Conservation (phyloP, 2,797 vertebrate species). For the Valencia hispanica region DNA sequence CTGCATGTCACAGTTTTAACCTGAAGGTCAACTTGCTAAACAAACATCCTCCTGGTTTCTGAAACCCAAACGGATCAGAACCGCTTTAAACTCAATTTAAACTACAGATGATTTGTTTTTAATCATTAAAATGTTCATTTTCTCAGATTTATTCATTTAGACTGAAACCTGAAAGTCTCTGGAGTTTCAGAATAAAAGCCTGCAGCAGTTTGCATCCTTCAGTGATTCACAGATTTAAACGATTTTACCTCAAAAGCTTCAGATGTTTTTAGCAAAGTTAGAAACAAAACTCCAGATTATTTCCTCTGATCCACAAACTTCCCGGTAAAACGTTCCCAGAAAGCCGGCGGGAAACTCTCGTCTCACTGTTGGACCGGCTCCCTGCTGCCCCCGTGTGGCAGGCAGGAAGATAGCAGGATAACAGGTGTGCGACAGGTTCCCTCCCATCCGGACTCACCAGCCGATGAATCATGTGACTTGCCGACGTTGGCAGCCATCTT, state of each 20-base stretch:
- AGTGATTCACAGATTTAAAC: neutral
- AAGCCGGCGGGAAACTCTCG: neutral
- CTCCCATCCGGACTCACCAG: no score
- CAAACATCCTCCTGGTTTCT: neutral
- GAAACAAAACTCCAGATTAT: neutral
- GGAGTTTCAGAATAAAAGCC: slow-evolving; percentile 4
- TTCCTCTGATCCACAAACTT: neutral
- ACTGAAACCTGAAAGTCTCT: neutral
- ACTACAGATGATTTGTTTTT: neutral
- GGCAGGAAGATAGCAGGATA: neutral
- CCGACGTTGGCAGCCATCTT: no score
- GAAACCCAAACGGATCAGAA: neutral
- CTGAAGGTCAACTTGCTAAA: neutral
- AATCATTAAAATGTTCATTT: neutral
- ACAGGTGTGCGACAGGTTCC: neutral
- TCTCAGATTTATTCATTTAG: neutral
- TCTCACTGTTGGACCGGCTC: neutral
- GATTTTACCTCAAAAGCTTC: neutral
- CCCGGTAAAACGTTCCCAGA: no score
- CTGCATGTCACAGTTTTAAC: slow-evolving; percentile 6
- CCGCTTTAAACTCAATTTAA: neutral
- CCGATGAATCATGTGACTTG: neutral
- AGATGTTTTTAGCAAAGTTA: neutral
- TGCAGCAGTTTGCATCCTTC: neutral
- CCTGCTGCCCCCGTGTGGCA: neutral